These are phyloP conservation scores for Alitta virens DNA, from an alignment of 2,888 invertebrate genomes.

Conservation along the genomic window DNA sequence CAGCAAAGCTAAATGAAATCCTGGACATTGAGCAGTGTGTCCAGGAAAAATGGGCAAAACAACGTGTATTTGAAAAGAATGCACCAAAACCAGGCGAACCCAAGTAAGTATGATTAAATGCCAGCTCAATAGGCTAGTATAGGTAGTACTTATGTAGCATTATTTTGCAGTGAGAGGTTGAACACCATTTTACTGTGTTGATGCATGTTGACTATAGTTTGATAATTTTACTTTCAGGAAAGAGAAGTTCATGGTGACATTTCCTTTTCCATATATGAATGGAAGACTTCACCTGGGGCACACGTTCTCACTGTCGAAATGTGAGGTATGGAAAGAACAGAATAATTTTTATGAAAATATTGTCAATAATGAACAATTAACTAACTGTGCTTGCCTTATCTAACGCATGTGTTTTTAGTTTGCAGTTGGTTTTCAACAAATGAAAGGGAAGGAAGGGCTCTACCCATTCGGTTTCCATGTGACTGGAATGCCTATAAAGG, in stretches of 20 bases:
- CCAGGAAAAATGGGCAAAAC: slow-evolving; percentile 81
- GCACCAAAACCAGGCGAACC: slow-evolving; percentile 60
- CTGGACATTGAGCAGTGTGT: slow-evolving; percentile 83
- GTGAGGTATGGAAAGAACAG: slow-evolving; percentile 84
- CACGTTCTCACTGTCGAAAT: slow-evolving; percentile 93
- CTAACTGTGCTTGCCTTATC: too few relatives aligned
- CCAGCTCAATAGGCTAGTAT: too few relatives aligned
- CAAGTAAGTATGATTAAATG: not conserved
- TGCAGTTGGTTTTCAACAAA: slow-evolving; percentile 84
- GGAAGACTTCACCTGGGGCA: slow-evolving; percentile 96
- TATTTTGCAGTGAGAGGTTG: not conserved
- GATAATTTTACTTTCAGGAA: slow-evolving; percentile 34
- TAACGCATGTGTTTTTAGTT: slow-evolving; percentile 69
- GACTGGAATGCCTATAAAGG: slow-evolving; percentile 98
- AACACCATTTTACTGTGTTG: not conserved
- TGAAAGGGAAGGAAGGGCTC: slow-evolving; percentile 84
- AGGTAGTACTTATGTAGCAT: not conserved
- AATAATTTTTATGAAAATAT: too few relatives aligned
- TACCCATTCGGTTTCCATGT: slow-evolving; percentile 99
- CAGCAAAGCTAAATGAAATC: slow-evolving; percentile 92
- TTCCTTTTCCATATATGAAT: slow-evolving; percentile 99
- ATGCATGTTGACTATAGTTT: not conserved
- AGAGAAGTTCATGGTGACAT: slow-evolving; percentile 89
- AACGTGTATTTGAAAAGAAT: slow-evolving; percentile 79
- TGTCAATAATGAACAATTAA: too few relatives aligned